phyloP scores from a whole-genome alignment of 2,797 vertebrate genomes.

The Crocidura indochinensis region DNA sequence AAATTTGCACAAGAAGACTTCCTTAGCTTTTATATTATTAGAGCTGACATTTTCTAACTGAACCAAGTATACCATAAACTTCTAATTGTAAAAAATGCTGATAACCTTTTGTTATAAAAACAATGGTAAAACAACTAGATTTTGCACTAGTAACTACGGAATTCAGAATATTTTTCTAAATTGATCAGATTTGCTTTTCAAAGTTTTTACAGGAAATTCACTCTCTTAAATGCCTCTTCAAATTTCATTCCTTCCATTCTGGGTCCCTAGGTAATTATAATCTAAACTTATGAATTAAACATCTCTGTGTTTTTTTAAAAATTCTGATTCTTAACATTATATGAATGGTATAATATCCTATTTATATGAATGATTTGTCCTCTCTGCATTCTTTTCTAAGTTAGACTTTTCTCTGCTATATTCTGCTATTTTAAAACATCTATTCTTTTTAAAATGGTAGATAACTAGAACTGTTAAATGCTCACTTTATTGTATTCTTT shows the following conservation, averaged over 20 bases:
- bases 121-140: conserved; percentile 35
- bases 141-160: conserved; percentile 68
- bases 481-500: conserved; percentile 7
- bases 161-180: conserved; percentile 49
- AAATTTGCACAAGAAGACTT: conserved; percentile 78
- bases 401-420: not conserved
- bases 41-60: conserved; percentile 78
- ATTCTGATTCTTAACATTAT: conserved; percentile 36
- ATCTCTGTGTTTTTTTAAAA: not conserved
- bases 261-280: not conserved
- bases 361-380: not conserved
- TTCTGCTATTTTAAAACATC: conserved; percentile 56
- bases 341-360: not conserved
- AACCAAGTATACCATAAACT: conserved; percentile 54
- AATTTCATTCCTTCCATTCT: not conserved
- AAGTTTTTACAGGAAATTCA: conserved; percentile 71
- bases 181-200: conserved; percentile 61
- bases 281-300: conserved; percentile 47
- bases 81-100: conserved; percentile 64
- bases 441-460: conserved; percentile 66
- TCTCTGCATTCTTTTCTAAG: not conserved
- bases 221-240: not conserved
- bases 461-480: conserved; percentile 40
- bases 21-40: conserved; percentile 81
- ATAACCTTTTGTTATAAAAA: conserved; percentile 52